These are phyloP conservation scores for Laticauda colubrina DNA, from an alignment of 2,113 vertebrate genomes.

Conservation along the genomic window DNA sequence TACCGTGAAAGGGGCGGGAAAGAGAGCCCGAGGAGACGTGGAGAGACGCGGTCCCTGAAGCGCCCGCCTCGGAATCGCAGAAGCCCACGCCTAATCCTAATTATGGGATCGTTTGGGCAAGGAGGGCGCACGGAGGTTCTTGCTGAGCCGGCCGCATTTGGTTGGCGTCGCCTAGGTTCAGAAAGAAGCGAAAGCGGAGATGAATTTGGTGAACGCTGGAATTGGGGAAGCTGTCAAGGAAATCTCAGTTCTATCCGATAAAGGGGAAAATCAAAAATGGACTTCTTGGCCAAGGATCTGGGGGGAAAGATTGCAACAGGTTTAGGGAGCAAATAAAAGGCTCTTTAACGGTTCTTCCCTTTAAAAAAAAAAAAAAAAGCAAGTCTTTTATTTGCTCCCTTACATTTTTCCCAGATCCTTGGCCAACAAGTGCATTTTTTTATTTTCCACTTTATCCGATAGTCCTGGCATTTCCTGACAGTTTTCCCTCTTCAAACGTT, in stretches of 20 bases:
- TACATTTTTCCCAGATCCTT: neutral
- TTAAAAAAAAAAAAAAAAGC: neutral
- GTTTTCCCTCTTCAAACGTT: neutral
- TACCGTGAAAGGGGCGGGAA: neutral
- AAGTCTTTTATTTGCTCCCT: neutral
- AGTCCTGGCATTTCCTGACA: neutral
- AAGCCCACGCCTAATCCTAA: fast-evolving
- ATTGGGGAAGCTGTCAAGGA: neutral
- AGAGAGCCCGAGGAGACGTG: conserved; percentile 1
- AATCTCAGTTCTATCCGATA: neutral
- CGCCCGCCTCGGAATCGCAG: neutral
- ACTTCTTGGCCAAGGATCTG: neutral
- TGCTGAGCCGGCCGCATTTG: neutral
- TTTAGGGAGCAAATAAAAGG: neutral
- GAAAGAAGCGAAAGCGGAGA: neutral
- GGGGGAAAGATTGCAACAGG: neutral
- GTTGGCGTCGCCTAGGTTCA: neutral
- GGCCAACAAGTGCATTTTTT: neutral
- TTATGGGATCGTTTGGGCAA: neutral
- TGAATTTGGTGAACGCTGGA: neutral
- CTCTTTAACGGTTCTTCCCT: neutral
- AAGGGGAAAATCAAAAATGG: neutral
- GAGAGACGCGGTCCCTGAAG: neutral
- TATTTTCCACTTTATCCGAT: neutral
- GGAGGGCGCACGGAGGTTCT: neutral